These are phyloP conservation scores for Drosophila yooni DNA, from an alignment of 2,888 invertebrate species.

Conservation along the genomic window DNA sequence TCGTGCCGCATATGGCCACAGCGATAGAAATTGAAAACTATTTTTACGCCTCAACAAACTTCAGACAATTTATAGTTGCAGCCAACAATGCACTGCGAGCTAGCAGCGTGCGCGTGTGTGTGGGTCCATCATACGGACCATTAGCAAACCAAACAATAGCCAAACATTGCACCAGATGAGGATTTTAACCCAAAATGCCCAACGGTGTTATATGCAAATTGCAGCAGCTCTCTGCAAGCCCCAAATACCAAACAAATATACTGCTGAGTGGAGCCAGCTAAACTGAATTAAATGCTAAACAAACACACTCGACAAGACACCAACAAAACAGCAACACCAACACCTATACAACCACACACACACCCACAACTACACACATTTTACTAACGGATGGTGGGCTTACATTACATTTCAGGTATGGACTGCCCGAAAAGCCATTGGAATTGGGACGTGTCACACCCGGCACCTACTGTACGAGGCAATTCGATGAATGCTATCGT, in stretches of 20 bases:
- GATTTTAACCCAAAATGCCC: slow-evolving; percentile 47
- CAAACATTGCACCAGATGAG: slow-evolving; percentile 36
- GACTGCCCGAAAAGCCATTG: slow-evolving; percentile 90
- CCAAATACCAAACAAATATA: slow-evolving; percentile 58
- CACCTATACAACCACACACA: neutral
- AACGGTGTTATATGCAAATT: slow-evolving; percentile 75
- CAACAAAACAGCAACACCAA: slow-evolving; percentile 12
- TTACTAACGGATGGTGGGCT: slow-evolving; percentile 28
- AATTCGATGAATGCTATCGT: slow-evolving; percentile 93
- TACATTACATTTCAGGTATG: slow-evolving; percentile 86
- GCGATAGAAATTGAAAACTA: slow-evolving; percentile 68
- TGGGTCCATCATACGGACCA: slow-evolving; percentile 48
- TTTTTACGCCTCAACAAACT: slow-evolving; percentile 64
- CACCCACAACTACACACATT: neutral
- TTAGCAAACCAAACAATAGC: slow-evolving; percentile 71
- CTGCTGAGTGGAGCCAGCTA: slow-evolving; percentile 36
- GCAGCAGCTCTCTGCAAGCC: slow-evolving; percentile 28
- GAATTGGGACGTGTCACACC: slow-evolving; percentile 94
- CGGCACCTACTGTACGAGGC: slow-evolving; percentile 92
- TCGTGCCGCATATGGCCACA: slow-evolving; percentile 39
- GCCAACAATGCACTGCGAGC: slow-evolving; percentile 29
- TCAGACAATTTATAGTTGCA: slow-evolving; percentile 52
- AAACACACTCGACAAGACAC: slow-evolving; percentile 24
- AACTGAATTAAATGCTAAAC: slow-evolving; percentile 60
- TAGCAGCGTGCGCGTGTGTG: slow-evolving; percentile 4